These are phyloP conservation scores for Takifugu bimaculatus DNA, from an alignment of 2,113 vertebrate genomes.

Conservation along the genomic window DNA sequence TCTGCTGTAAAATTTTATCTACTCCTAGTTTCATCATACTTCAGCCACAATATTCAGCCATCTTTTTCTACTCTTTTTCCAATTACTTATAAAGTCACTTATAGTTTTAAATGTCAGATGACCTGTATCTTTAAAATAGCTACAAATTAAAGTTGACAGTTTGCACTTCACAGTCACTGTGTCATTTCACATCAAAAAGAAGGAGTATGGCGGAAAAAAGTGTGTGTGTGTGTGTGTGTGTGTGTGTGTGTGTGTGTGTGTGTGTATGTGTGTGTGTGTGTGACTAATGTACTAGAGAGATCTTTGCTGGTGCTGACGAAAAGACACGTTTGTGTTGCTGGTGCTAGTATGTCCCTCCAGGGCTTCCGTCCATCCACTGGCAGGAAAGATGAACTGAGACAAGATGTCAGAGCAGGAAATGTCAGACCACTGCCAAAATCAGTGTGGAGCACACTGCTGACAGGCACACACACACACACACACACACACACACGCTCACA, in stretches of 20 bases:
- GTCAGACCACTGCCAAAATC: slow-evolving; percentile 70
- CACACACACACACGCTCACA: slow-evolving; percentile 32
- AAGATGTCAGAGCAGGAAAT: slow-evolving; percentile 75
- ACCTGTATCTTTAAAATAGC: slow-evolving; percentile 12
- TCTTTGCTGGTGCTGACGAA: slow-evolving; percentile 70
- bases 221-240: slow-evolving; percentile 1
- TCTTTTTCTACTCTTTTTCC: no score
- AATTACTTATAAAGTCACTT: no score
- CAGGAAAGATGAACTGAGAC: slow-evolving; percentile 73
- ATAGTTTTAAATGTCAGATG: no score
- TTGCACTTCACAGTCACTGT: slow-evolving; percentile 48
- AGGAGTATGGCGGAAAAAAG: slow-evolving; percentile 22
- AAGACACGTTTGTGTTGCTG: slow-evolving; percentile 71
- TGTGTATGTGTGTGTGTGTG: slow-evolving; percentile 27
- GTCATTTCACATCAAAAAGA: slow-evolving; percentile 60
- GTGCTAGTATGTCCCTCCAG: slow-evolving; percentile 70
- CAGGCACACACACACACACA: slow-evolving; percentile 41
- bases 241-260: neutral
- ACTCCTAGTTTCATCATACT: no score
- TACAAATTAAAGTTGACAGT: slow-evolving; percentile 35
- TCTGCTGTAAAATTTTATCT: no score
- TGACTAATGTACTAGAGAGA: slow-evolving; percentile 69
- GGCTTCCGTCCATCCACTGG: slow-evolving; percentile 67
- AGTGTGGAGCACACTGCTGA: slow-evolving; percentile 57
- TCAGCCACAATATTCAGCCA: no score